Conservation (phyloP, 1,140 invertebrate species). For the Musca vetustissima region DNA sequence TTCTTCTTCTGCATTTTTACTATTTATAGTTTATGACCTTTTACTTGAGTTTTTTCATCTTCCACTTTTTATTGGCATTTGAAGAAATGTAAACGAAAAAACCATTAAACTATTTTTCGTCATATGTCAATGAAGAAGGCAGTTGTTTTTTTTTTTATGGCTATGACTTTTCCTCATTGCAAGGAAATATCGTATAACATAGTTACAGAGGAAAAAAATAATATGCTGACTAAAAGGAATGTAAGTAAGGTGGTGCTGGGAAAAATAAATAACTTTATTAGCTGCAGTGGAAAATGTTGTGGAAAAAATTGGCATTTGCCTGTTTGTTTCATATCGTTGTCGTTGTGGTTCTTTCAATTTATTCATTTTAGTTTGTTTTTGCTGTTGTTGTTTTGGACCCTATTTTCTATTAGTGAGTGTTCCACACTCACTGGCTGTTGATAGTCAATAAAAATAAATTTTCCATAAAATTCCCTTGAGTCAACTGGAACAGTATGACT, state of each 20-base stretch:
- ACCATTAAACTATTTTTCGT: too few relatives aligned
- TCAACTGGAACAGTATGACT: not conserved
- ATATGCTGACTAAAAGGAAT: not conserved
- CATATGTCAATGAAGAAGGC: too few relatives aligned
- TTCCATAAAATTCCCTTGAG: constrained; percentile 15
- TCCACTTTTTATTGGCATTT: too few relatives aligned
- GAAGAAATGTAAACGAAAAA: too few relatives aligned
- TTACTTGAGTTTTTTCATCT: too few relatives aligned
- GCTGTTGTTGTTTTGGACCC: not conserved
- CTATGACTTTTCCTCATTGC: not conserved
- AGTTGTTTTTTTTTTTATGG: not conserved
- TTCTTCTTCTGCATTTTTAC: too few relatives aligned
- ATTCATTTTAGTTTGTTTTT: not conserved
- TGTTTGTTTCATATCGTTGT: not conserved
- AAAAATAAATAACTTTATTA: constrained; percentile 16
- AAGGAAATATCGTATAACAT: not conserved
- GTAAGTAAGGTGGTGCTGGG: not conserved
- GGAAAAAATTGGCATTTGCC: not conserved
- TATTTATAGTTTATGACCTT: too few relatives aligned
- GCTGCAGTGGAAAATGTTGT: constrained; percentile 2
- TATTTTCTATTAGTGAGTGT: not conserved
- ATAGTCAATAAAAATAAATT: constrained; percentile 19
- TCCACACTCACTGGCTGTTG: not conserved
- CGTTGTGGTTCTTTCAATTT: not conserved
- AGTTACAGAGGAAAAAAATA: not conserved